Evolutionary conservation across 2,113 vertebrate genomes (phyloP).

Genomic region (Hirundichthys speculiger): DNA sequence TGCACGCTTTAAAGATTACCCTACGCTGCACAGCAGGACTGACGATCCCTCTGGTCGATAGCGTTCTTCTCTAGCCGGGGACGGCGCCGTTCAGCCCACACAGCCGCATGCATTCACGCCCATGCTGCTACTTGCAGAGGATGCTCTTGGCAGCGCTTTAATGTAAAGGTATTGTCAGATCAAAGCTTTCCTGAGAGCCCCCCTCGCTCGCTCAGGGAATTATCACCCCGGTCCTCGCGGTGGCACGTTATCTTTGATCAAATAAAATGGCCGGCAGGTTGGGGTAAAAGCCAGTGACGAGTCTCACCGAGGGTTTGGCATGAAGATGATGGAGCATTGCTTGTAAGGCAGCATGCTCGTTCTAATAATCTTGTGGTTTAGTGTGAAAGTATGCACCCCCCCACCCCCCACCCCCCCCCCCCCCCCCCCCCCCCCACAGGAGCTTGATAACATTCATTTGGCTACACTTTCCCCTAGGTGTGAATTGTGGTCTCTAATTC

Average conservation of each 20-base stretch:
- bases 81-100: conserved; percentile 6
- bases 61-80: background rate
- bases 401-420: too few relatives aligned
- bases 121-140: conserved; percentile 1
- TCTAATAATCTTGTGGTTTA: conserved; percentile 9
- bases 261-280: conserved; percentile 11
- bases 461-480: background rate
- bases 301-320: background rate
- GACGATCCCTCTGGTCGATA: background rate
- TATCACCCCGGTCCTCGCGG: conserved; percentile 8
- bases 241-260: conserved; percentile 45
- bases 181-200: conserved; percentile 41
- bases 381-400: too few relatives aligned
- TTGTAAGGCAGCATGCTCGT: background rate
- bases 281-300: conserved; percentile 12
- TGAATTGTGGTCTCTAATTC: background rate
- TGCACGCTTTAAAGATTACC: conserved; percentile 17
- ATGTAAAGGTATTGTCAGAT: conserved; percentile 41
- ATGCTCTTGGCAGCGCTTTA: conserved; percentile 27
- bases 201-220: conserved; percentile 16
- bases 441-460: background rate
- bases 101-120: background rate
- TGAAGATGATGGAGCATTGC: background rate
- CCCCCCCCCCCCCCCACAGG: too few relatives aligned
- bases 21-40: background rate